A percentile compares a stretch with the other conserved stretches of the same genome.
Conservation (phyloP, 2,113 vertebrate species). For the Bujurquina vittata region DNA sequence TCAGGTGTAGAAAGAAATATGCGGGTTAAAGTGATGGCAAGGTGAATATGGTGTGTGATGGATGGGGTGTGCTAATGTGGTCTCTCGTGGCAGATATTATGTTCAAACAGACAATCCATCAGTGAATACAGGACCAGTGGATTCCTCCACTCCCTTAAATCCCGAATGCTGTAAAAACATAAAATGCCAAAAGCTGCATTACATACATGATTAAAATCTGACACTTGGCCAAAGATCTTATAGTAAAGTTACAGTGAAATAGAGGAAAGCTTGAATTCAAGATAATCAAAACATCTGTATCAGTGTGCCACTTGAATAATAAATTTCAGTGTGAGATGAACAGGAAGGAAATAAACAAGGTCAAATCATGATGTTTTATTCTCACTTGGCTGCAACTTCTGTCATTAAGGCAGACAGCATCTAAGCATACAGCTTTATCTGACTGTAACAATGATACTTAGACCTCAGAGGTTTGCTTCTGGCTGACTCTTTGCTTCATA, state of each 20-base stretch:
- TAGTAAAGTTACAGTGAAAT: neutral
- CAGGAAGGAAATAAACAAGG: neutral
- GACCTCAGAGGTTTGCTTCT: too few species aligned
- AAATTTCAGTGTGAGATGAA: neutral
- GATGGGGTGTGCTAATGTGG: constrained; percentile 75
- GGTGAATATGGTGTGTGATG: constrained; percentile 64
- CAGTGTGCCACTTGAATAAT: too few species aligned
- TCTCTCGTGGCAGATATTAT: constrained; percentile 71
- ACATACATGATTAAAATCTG: neutral
- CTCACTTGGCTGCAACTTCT: neutral
- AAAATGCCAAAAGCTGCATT: neutral
- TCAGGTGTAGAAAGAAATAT: constrained; percentile 71
- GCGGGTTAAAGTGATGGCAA: constrained; percentile 56
- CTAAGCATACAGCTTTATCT: neutral
- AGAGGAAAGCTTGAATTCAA: neutral
- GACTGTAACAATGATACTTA: too few species aligned
- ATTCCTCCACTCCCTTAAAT: constrained; percentile 61
- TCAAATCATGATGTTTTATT: neutral
- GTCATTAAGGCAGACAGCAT: neutral
- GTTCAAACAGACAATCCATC: constrained; percentile 74
- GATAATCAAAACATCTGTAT: too few species aligned
- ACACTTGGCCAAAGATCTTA: neutral
- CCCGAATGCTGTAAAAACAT: neutral
- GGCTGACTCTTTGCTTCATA: too few species aligned
- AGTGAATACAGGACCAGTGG: constrained; percentile 60